A percentile compares a stretch with the other conserved stretches of the same genome.
Evolutionary conservation across 23 tunicate species (phyloP).

Genomic region (Trididemnum miniatum): DNA sequence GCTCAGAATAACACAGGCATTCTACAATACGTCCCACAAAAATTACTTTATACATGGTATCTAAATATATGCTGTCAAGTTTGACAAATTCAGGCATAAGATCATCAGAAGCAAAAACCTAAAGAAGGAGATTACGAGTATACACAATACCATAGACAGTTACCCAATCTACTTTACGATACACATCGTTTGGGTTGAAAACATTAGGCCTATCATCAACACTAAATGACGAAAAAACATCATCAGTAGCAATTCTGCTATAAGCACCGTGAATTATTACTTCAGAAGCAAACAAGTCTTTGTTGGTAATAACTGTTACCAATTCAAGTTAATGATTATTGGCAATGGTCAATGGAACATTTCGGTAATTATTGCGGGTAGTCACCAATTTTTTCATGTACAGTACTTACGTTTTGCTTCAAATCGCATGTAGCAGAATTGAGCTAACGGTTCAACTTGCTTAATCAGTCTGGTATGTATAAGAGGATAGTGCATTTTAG

Average conservation of each 20-base stretch:
- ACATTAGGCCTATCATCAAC: too few relatives aligned
- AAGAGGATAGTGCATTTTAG: background rate
- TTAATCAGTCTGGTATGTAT: background rate
- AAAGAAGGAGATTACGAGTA: background rate
- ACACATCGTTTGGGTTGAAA: too few relatives aligned
- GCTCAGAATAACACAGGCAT: background rate
- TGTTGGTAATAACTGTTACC: background rate
- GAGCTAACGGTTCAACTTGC: conserved; percentile 11
- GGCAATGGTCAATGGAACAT: background rate
- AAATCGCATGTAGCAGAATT: conserved; percentile 9
- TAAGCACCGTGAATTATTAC: background rate
- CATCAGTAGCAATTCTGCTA: background rate
- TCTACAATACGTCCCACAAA: background rate
- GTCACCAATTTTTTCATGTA: conserved; percentile 1
- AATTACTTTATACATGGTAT: background rate
- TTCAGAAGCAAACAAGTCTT: background rate
- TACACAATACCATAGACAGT: background rate
- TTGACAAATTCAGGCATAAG: background rate
- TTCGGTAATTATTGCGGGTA: background rate
- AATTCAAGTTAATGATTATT: background rate
- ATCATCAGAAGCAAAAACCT: background rate
- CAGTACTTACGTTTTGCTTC: conserved; percentile 17
- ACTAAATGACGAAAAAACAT: background rate
- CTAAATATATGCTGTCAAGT: background rate
- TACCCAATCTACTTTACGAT: background rate